Conservation (phyloP, 2,113 vertebrate genomes). For the Hypanus sabinus region DNA sequence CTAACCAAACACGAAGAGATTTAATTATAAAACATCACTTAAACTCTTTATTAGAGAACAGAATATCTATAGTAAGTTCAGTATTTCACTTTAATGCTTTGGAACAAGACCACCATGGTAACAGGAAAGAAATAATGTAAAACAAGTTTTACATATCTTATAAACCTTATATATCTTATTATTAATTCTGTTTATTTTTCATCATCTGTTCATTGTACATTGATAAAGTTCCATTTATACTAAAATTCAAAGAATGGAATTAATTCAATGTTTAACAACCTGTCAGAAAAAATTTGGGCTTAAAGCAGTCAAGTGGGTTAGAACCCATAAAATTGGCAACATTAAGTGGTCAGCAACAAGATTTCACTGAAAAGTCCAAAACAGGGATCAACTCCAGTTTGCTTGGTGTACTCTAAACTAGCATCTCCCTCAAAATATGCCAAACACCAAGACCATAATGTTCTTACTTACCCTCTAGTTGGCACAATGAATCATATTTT, state of each 20-base stretch:
- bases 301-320: not conserved
- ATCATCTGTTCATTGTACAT: not conserved
- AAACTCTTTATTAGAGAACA: not conserved
- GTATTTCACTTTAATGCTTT: not conserved
- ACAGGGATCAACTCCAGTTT: too few relatives aligned
- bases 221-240: not conserved
- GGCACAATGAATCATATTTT: not conserved
- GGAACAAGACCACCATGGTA: not conserved
- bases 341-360: too few relatives aligned
- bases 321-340: too few relatives aligned
- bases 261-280: not conserved
- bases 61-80: not conserved
- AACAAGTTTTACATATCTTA: not conserved
- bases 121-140: not conserved
- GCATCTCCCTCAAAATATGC: not conserved
- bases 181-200: not conserved
- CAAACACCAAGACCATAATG: not conserved
- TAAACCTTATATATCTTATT: not conserved
- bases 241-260: not conserved
- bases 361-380: too few relatives aligned
- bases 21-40: slow-evolving; percentile 9
- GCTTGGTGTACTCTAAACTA: not conserved
- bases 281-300: not conserved
- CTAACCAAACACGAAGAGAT: not conserved
- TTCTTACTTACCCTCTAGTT: not conserved